Evolutionary conservation across 2,797 vertebrate genomes (phyloP).

Genomic region (Sternotherus odoratus): DNA sequence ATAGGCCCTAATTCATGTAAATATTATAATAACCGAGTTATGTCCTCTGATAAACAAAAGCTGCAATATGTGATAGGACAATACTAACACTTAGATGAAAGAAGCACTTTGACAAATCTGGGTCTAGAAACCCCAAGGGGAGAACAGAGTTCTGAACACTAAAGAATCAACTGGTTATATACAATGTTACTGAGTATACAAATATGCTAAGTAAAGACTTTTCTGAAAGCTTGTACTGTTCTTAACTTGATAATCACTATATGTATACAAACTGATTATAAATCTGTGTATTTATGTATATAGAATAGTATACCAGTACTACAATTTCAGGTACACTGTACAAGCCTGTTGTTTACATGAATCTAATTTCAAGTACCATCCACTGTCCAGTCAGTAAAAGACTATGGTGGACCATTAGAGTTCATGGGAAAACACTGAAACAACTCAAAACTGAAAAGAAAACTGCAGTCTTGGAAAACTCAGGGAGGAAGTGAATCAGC

Average conservation of each 20-base stretch:
- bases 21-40: neutral
- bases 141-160: neutral
- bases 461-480: neutral
- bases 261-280: neutral
- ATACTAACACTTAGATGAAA: slow-evolving; percentile 28
- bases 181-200: neutral
- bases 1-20: neutral
- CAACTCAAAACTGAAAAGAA: neutral
- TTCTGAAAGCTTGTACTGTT: neutral
- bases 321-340: neutral
- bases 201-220: neutral
- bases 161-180: neutral
- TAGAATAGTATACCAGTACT: neutral
- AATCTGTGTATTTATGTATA: neutral
- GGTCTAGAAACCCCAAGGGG: neutral
- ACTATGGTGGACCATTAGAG: neutral
- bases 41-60: slow-evolving; percentile 26
- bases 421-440: neutral
- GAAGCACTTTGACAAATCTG: neutral
- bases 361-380: neutral
- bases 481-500: neutral
- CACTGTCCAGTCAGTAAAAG: neutral
- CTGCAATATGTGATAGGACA: slow-evolving; percentile 11
- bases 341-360: neutral
- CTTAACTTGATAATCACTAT: neutral